phyloP scores from a whole-genome alignment of 2,113 vertebrate genomes.

The Malurus elegans region DNA sequence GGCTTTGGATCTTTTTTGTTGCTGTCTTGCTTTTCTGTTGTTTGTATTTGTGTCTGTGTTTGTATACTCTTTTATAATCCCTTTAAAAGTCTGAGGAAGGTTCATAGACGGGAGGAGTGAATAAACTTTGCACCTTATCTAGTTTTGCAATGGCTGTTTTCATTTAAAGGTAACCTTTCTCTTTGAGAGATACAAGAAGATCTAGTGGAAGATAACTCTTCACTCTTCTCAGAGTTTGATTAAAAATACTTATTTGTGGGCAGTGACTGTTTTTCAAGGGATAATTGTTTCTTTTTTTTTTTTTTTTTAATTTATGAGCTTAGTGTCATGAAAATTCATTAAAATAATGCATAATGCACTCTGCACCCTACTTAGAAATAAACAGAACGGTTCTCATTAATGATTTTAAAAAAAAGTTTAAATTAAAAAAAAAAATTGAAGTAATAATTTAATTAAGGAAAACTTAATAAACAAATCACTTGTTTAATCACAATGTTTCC shows the following conservation, averaged over 20 bases:
- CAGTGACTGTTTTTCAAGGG: background rate
- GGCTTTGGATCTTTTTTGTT: background rate
- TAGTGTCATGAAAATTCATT: background rate
- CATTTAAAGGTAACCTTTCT: background rate
- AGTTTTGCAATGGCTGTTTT: background rate
- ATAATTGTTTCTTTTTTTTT: background rate
- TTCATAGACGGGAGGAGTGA: background rate
- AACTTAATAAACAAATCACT: background rate
- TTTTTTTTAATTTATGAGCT: background rate
- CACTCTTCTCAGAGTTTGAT: background rate
- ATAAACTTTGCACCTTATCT: background rate
- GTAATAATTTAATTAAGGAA: background rate
- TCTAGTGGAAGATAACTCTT: background rate
- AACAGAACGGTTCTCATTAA: background rate
- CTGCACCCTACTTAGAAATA: background rate
- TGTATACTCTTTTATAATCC: background rate
- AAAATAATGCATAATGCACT: background rate
- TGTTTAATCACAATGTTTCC: background rate
- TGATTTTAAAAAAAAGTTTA: background rate
- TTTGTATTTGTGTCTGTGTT: background rate
- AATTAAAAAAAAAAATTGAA: background rate
- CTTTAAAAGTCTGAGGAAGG: background rate
- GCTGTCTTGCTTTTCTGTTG: background rate
- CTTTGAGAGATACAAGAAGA: background rate
- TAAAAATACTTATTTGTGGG: background rate